These are phyloP conservation scores for Ochropleura leucogaster DNA, from an alignment of 2,888 invertebrate genomes.

Conservation along the genomic window DNA sequence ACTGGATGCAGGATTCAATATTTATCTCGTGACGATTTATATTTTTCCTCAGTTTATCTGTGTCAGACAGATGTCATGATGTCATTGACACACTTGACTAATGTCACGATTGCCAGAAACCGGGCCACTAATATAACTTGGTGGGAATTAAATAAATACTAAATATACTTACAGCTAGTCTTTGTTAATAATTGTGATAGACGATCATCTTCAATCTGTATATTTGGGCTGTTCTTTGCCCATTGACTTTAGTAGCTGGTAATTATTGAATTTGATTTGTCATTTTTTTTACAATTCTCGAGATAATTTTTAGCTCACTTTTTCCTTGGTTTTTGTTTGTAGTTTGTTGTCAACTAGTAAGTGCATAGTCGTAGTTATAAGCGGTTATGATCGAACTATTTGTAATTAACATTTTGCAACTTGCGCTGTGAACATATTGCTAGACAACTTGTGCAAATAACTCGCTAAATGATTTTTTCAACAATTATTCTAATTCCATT, in stretches of 20 bases:
- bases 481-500: not conserved
- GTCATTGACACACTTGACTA: constrained; percentile 38
- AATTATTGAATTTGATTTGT: constrained; percentile 12
- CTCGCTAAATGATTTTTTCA: constrained; percentile 1
- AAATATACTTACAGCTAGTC: constrained; percentile 64
- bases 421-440: not conserved
- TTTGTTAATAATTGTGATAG: constrained; percentile 63
- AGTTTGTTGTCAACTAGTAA: constrained; percentile 7
- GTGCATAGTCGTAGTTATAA: not conserved
- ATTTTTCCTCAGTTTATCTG: constrained; percentile 38
- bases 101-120: constrained; percentile 37
- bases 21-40: constrained; percentile 35
- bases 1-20: constrained; percentile 24
- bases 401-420: not conserved
- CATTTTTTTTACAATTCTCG: not conserved
- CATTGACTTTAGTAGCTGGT: not conserved
- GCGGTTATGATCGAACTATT: not conserved
- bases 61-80: constrained; percentile 29
- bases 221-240: no score
- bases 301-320: not conserved
- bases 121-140: constrained; percentile 58
- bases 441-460: not conserved
- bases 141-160: constrained; percentile 62
- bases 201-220: constrained; percentile 20
- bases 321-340: not conserved